Conservation (phyloP, 2,113 vertebrate genomes). For the Anolis sagrei region DNA sequence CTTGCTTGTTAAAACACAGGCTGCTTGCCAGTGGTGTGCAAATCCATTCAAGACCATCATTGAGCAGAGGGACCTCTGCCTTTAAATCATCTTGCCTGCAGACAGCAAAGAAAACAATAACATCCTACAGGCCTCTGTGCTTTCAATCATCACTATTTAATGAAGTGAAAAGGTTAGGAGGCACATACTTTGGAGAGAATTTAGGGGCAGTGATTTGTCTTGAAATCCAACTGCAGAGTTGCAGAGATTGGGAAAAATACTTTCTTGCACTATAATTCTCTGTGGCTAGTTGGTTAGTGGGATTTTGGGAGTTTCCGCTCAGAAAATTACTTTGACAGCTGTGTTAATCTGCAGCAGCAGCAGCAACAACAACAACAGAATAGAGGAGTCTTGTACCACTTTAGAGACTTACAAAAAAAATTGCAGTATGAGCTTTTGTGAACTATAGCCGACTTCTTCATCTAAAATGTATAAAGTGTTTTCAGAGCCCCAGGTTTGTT, state of each 20-base stretch:
- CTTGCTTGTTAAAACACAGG: slow-evolving; percentile 11
- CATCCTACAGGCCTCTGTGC: not conserved
- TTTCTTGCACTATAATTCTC: no score
- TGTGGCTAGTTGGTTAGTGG: no score
- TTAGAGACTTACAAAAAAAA: not conserved
- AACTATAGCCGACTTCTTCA: not conserved
- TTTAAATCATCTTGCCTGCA: not conserved
- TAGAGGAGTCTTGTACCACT: not conserved
- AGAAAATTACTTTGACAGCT: no score
- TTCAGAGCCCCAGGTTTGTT: no score
- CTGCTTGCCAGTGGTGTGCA: not conserved
- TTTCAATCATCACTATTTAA: not conserved
- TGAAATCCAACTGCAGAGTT: no score
- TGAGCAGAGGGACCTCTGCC: not conserved
- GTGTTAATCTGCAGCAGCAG: no score
- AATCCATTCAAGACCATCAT: not conserved
- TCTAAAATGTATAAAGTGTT: no score
- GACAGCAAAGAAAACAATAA: not conserved
- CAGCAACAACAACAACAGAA: no score
- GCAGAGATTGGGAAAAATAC: no score
- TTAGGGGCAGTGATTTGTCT: not conserved
- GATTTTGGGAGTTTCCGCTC: no score
- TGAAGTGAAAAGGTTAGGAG: no score
- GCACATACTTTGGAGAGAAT: not conserved
- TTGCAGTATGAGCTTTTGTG: not conserved